Base-by-base conservation (phyloP, 2,888 invertebrate genomes). In the Chymomyza caudatula region DNA sequence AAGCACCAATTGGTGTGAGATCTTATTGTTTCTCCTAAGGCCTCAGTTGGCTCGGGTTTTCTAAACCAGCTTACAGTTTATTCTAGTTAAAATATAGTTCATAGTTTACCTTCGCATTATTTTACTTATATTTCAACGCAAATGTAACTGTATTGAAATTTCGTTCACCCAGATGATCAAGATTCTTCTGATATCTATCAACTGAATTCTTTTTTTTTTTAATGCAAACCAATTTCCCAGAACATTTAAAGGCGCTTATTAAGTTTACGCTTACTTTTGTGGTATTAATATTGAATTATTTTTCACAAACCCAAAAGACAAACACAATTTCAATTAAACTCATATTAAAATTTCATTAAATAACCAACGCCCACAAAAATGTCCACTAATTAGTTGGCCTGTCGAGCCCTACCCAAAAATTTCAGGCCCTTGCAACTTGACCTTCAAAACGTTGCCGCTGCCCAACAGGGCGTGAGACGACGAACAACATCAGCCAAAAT, bases 341-440 rank as follows among this genome's bases (percentile, higher is more conserved):
- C 68, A 67, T 70, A 82, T 80, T 79, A 79, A 79, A 80, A 79
- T 78, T 80, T 79, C 73, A 80, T 80, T 76, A 76, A 80, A 76
- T 72, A 57, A 63, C 63, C 53, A 73, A 73, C 74, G 69, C 78
- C 82, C 79, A 67, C 82, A 74, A 83, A 82, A 52, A 77, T 71
- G 74, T 61, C 71, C 79, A 72, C 81, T 82, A 82, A 82, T 83
- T 83, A 81, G 83, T 74, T 74, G 43, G 42, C 19, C 47, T 17
- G 17, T 54, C 23, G 29, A 11, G 63, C 69, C 76, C 25, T 37
- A 73, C 65, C 60, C 72, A 62, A 65, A 44, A 37, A 22, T n/a
- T 49, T 52, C 13, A 51, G 64, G 62, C 43, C 53, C 53, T 29
- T 51, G 55, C 8, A 51, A 60, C 62, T 29, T 79, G 76, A 83